Conservation (phyloP, 53 echinoderm and acorn worm genomes). For the Patiria pectinifera region DNA sequence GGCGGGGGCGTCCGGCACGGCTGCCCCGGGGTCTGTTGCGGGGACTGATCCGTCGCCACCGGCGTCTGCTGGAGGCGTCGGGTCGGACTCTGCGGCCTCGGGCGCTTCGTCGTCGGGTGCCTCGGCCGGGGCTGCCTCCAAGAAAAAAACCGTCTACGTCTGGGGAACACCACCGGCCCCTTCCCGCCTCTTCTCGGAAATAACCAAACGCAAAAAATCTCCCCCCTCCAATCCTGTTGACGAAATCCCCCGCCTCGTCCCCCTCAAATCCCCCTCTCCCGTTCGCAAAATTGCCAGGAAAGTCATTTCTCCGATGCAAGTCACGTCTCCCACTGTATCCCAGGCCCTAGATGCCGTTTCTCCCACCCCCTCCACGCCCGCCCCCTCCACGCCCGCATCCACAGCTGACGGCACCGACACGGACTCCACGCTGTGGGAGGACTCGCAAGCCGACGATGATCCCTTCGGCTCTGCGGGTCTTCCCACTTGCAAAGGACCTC, state of each 20-base stretch:
- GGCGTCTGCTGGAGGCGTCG: neutral
- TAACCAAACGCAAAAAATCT: too few species aligned
- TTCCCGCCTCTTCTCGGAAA: neutral
- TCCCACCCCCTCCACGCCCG: neutral
- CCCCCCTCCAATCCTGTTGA: too few species aligned
- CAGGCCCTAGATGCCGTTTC: slow-evolving; percentile 17
- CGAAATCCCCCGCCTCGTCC: too few species aligned
- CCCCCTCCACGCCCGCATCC: neutral
- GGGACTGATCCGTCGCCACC: too few species aligned
- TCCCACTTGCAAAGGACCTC: too few species aligned
- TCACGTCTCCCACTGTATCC: slow-evolving; percentile 3
- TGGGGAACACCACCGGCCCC: neutral
- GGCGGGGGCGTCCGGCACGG: too few species aligned
- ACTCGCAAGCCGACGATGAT: neutral
- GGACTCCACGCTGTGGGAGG: neutral
- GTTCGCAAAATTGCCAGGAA: too few species aligned
- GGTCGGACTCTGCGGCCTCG: too few species aligned
- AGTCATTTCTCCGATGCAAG: neutral
- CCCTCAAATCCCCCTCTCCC: too few species aligned
- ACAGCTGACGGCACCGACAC: neutral
- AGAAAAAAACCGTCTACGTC: neutral
- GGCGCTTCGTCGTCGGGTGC: too few species aligned
- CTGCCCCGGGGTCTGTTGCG: too few species aligned
- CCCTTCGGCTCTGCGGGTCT: neutral
- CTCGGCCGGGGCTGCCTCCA: too few species aligned